A percentile compares a stretch with the other conserved stretches of the same genome.
These are phyloP conservation scores for Phengaris arion DNA, from an alignment of 2,888 invertebrate species.

Conservation along the genomic window DNA sequence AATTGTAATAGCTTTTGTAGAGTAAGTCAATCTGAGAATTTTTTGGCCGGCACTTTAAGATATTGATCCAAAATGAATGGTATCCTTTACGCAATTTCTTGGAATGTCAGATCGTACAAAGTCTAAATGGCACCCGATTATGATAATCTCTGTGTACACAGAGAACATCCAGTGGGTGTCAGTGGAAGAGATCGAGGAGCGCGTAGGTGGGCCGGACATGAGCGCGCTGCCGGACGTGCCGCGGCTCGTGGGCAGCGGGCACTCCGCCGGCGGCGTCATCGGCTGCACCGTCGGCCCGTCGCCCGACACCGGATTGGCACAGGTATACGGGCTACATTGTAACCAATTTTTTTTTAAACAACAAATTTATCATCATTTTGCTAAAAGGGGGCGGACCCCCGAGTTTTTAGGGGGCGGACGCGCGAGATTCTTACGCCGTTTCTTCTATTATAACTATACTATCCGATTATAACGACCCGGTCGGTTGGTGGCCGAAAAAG, in stretches of 20 bases:
- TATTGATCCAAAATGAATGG: no score
- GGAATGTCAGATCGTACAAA: background rate
- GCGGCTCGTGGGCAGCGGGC: conserved; percentile 94
- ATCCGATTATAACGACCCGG: no score
- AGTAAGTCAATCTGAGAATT: no score
- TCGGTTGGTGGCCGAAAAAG: no score
- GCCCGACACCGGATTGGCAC: conserved; percentile 66
- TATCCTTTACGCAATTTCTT: background rate
- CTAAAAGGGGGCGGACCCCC: no score
- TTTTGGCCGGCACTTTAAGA: no score
- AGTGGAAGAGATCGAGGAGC: conserved; percentile 94
- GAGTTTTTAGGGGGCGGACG: no score
- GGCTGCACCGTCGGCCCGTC: conserved; percentile 93
- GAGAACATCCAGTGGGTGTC: conserved; percentile 98
- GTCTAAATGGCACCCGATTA: background rate
- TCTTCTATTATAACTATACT: no score
- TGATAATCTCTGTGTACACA: conserved; percentile 39
- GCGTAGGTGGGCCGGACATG: conserved; percentile 84
- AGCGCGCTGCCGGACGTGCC: conserved; percentile 91
- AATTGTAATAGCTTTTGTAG: no score
- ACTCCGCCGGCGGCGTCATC: conserved; percentile 98
- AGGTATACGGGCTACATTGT: conserved; percentile 47
- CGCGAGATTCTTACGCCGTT: no score
- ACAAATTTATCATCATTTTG: no score
- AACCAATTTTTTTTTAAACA: no score